Conservation (phyloP, 92 coral and sea anemone genomes). For the Palythoa caribaeorum region DNA sequence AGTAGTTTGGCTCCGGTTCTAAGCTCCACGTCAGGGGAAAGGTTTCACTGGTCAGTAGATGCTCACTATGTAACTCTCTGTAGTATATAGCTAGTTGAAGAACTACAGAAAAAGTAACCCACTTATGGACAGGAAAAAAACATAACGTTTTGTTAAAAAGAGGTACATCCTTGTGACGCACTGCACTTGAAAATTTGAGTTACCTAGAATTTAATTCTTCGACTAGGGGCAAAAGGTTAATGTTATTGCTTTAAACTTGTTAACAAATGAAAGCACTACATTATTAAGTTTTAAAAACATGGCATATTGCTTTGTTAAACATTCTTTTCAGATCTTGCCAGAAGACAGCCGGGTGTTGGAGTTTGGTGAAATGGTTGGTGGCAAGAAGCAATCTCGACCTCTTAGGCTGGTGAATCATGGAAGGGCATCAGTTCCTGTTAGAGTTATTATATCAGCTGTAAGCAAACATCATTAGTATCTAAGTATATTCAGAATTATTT, state of each 20-base stretch:
- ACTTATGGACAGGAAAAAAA: no score
- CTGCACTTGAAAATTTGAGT: no score
- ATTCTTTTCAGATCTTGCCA: slow-evolving; percentile 74
- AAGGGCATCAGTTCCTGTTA: slow-evolving; percentile 88
- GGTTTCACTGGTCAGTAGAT: no score
- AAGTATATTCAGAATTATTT: no score
- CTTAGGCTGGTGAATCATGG: slow-evolving; percentile 88
- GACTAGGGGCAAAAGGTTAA: background rate
- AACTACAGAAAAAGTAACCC: no score
- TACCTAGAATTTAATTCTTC: no score
- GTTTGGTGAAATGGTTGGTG: slow-evolving; percentile 92
- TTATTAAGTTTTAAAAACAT: background rate
- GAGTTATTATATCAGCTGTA: slow-evolving; percentile 94
- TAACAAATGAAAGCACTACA: background rate
- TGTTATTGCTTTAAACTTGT: background rate
- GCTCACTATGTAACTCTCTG: no score
- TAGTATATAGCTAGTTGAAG: no score
- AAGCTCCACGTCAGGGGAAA: no score
- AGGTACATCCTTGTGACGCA: no score
- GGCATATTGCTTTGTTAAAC: background rate
- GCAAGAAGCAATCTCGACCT: slow-evolving; percentile 83
- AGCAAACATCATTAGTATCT: slow-evolving; percentile 37
- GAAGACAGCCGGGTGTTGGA: slow-evolving; percentile 87
- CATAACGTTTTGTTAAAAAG: no score
- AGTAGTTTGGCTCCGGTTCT: no score